Percentiles rank a stretch among this genome's conserved stretches.
Conservation (phyloP, 2,113 vertebrate genomes). For the Perca schrenkii region DNA sequence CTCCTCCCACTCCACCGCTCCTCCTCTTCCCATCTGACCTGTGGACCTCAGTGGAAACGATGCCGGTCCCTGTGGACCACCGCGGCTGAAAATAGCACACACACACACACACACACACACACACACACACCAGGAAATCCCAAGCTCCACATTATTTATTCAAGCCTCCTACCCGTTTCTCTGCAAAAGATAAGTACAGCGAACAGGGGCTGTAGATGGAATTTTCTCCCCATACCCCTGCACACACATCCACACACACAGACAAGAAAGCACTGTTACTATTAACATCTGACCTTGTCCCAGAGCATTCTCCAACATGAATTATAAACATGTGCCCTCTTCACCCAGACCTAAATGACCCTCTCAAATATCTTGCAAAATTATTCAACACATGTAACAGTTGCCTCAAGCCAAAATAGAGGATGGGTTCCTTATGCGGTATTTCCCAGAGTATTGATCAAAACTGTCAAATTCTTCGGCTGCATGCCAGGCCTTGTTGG, state of each 20-base stretch:
- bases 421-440: slow-evolving; percentile 29
- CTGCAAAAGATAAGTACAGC: slow-evolving; percentile 46
- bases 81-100: slow-evolving; percentile 37
- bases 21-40: slow-evolving; percentile 32
- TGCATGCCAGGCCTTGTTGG: slow-evolving; percentile 20
- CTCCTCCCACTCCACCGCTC: not conserved
- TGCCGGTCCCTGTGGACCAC: slow-evolving; percentile 30
- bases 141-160: slow-evolving; percentile 61
- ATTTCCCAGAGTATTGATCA: slow-evolving; percentile 62
- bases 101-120: slow-evolving; percentile 27
- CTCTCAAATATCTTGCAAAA: slow-evolving; percentile 44
- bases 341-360: slow-evolving; percentile 31
- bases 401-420: slow-evolving; percentile 50
- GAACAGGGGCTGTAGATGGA: slow-evolving; percentile 39
- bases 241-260: not conserved
- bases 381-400: slow-evolving; percentile 47
- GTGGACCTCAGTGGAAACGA: slow-evolving; percentile 35
- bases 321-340: slow-evolving; percentile 59
- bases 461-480: slow-evolving; percentile 44
- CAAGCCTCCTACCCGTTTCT: slow-evolving; percentile 57
- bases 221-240: slow-evolving; percentile 31
- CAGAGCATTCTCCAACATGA: slow-evolving; percentile 39
- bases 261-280: slow-evolving; percentile 34
- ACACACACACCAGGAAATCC: slow-evolving; percentile 47
- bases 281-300: slow-evolving; percentile 62